A percentile compares a stretch with the other conserved stretches of the same genome.
phyloP scores from a whole-genome alignment of 2,113 vertebrate species.

The Rhea pennata region DNA sequence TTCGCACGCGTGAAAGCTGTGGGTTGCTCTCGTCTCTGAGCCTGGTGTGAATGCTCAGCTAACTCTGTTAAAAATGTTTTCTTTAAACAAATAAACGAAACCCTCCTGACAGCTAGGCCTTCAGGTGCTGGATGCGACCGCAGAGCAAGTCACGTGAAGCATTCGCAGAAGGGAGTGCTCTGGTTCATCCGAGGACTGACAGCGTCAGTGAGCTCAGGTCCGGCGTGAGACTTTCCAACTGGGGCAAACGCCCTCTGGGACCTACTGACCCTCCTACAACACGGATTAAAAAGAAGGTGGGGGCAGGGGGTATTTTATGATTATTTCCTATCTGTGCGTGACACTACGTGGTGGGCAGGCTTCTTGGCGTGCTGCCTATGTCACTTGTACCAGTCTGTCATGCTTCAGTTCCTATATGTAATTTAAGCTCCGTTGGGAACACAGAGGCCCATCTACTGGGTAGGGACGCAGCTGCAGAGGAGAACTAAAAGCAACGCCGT shows the following conservation, averaged over 20 bases:
- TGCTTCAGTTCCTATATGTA: neutral
- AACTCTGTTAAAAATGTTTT: neutral
- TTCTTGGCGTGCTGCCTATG: neutral
- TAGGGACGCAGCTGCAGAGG: neutral
- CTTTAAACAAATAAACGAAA: neutral
- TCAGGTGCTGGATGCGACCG: neutral
- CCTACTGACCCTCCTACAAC: neutral
- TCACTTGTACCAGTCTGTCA: rapidly evolving
- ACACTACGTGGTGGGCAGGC: neutral
- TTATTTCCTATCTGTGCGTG: neutral
- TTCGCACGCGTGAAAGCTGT: neutral
- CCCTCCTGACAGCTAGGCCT: neutral
- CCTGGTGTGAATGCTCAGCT: neutral
- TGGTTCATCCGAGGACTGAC: neutral
- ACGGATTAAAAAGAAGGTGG: neutral
- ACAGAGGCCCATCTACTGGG: neutral
- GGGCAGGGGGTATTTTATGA: neutral
- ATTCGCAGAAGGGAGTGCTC: neutral
- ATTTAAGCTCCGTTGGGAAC: neutral
- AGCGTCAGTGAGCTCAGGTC: neutral
- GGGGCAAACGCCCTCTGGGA: neutral
- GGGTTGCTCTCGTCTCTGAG: neutral
- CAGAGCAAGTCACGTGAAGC: rapidly evolving
- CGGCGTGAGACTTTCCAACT: neutral
- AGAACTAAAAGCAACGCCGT: neutral